A percentile compares a stretch with the other conserved stretches of the same genome.
Evolutionary conservation across 2,113 vertebrate genomes (phyloP).

Genomic region (Procavia capensis): DNA sequence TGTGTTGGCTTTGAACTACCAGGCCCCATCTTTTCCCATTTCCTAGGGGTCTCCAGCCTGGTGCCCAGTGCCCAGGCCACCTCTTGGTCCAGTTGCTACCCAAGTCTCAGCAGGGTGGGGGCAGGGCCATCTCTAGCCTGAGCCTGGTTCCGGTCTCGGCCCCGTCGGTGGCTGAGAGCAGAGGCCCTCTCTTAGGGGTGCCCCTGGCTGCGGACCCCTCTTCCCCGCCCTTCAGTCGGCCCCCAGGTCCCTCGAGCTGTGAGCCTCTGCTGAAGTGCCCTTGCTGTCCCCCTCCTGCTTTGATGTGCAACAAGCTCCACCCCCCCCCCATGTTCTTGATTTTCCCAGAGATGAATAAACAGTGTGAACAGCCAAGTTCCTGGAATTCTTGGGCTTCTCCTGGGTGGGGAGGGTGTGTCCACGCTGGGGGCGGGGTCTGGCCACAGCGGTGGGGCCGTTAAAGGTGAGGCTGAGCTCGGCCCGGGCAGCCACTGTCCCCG

Average conservation of each 20-base stretch:
- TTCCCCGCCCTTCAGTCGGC: background rate
- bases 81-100: background rate
- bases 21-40: background rate
- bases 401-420: background rate
- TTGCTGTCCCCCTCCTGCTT: slow-evolving; percentile 81
- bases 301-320: slow-evolving; percentile 78
- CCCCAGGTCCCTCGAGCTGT: background rate
- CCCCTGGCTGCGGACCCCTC: background rate
- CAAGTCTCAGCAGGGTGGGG: background rate
- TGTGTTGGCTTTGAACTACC: background rate
- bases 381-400: slow-evolving; percentile 46
- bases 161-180: slow-evolving; percentile 16
- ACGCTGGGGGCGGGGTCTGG: background rate
- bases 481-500: too few species aligned
- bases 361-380: slow-evolving; percentile 78
- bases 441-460: background rate
- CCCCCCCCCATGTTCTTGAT: slow-evolving; percentile 66
- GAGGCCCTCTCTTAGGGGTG: background rate
- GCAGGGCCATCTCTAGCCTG: background rate
- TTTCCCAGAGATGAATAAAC: slow-evolving; percentile 88
- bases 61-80: background rate
- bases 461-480: background rate
- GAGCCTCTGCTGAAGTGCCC: slow-evolving; percentile 82
- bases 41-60: background rate
- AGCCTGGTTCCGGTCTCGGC: background rate